Percentiles rank a stretch among this genome's conserved stretches.
Evolutionary conservation across 2,797 vertebrate genomes (phyloP).

Genomic region (Clarias laeviceps): DNA sequence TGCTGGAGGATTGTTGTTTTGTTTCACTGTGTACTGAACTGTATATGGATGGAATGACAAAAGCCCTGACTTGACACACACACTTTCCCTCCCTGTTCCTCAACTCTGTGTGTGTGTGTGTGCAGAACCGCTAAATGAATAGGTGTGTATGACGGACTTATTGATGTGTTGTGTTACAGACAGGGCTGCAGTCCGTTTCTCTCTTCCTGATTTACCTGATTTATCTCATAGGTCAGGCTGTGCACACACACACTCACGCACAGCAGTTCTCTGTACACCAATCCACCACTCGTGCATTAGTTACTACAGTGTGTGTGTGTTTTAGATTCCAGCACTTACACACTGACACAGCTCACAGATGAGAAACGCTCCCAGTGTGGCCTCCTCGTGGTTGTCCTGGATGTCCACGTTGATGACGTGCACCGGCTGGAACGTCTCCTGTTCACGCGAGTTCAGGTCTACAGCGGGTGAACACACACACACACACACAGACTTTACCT

Average conservation of each 20-base stretch:
- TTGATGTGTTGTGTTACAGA: neutral
- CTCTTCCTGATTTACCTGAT: neutral
- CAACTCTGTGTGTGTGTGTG: too few species aligned
- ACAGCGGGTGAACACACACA: constrained; percentile 9
- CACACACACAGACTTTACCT: neutral
- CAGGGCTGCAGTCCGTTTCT: neutral
- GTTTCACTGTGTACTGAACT: too few species aligned
- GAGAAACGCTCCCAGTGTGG: constrained; percentile 96
- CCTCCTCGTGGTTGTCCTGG: constrained; percentile 98
- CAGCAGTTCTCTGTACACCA: neutral
- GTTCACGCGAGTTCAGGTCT: constrained; percentile 95
- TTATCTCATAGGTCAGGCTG: too few species aligned
- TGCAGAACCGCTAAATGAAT: neutral
- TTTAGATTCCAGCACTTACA: constrained; percentile 81
- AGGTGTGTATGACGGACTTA: neutral
- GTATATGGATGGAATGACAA: too few species aligned
- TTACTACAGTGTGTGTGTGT: neutral
- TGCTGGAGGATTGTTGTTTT: too few species aligned
- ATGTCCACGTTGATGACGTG: constrained; percentile 99
- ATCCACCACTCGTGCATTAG: neutral
- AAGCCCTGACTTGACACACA: too few species aligned
- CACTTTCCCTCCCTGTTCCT: neutral
- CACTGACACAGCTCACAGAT: constrained; percentile 99
- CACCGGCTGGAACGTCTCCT: constrained; percentile 94
- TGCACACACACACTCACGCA: neutral